phyloP scores from a whole-genome alignment of 2,113 vertebrate species.

The Phrynosoma platyrhinos region DNA sequence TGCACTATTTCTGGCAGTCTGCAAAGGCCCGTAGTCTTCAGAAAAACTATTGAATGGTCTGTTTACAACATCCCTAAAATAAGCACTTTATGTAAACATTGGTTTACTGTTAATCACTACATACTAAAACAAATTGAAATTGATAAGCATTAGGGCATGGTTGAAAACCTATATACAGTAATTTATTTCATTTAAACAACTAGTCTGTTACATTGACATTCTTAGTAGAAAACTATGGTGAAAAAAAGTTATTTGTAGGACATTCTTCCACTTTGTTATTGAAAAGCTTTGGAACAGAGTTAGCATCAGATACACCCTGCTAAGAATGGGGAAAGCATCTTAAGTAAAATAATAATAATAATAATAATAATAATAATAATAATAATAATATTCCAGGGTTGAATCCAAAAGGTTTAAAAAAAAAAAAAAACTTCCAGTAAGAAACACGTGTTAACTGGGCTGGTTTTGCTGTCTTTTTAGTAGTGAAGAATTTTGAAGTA shows the following conservation, averaged over 20 bases:
- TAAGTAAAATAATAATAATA: no score
- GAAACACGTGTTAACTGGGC: neutral
- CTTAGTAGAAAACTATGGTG: neutral
- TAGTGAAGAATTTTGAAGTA: neutral
- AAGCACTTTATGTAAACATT: slow-evolving; percentile 9
- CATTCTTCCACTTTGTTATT: neutral
- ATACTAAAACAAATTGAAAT: neutral
- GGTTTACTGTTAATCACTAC: neutral
- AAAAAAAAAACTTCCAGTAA: neutral
- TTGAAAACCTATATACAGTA: neutral
- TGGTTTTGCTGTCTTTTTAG: neutral
- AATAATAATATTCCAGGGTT: neutral
- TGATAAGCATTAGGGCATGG: neutral
- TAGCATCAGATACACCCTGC: neutral
- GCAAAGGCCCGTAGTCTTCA: no score
- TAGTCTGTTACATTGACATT: neutral
- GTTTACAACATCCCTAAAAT: neutral
- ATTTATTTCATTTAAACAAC: neutral
- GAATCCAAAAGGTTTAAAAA: neutral
- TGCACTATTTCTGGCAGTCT: no score
- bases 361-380: no score
- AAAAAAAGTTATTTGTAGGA: neutral
- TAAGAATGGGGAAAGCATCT: neutral
- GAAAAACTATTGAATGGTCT: slow-evolving; percentile 14
- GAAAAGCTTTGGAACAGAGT: neutral